Percentiles rank a stretch among this genome's conserved stretches.
These are phyloP conservation scores for rabbit (Oryctolagus cuniculus) DNA, from an alignment of 2,113 vertebrate species.

Conservation along the genomic window DNA sequence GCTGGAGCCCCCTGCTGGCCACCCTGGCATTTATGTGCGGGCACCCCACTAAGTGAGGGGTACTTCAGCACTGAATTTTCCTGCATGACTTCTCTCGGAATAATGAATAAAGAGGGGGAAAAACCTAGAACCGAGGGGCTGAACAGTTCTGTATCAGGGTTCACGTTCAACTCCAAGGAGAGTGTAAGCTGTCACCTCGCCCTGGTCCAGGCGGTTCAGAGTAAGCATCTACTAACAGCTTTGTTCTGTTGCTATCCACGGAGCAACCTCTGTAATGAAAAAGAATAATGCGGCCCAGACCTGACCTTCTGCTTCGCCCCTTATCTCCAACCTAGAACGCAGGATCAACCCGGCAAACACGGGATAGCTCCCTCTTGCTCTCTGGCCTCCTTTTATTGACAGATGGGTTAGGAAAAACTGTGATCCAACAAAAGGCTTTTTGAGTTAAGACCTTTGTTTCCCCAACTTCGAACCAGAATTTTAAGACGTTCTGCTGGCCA, in stretches of 20 bases:
- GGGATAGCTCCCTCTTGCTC: background rate
- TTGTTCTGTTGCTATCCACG: too few relatives aligned
- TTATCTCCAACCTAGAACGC: background rate
- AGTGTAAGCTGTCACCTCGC: background rate
- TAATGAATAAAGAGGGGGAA: background rate
- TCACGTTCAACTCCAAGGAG: background rate
- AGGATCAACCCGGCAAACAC: background rate
- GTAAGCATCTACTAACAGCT: too few relatives aligned
- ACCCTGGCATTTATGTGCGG: background rate
- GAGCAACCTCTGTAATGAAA: too few relatives aligned
- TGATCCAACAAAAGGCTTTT: background rate
- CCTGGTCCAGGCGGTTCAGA: background rate
- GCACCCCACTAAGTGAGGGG: background rate
- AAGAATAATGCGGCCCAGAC: background rate
- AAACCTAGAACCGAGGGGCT: background rate
- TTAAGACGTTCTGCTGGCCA: background rate
- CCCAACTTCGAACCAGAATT: constrained; percentile 26
- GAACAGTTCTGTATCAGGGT: background rate
- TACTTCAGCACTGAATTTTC: background rate
- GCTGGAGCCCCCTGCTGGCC: background rate
- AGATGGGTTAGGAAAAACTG: background rate
- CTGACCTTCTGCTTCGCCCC: background rate
- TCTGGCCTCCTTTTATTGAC: background rate
- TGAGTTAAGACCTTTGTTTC: background rate
- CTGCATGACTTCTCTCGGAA: background rate